Evolutionary conservation across 2,113 vertebrate genomes (phyloP).

Genomic region (Dicaeum eximium): DNA sequence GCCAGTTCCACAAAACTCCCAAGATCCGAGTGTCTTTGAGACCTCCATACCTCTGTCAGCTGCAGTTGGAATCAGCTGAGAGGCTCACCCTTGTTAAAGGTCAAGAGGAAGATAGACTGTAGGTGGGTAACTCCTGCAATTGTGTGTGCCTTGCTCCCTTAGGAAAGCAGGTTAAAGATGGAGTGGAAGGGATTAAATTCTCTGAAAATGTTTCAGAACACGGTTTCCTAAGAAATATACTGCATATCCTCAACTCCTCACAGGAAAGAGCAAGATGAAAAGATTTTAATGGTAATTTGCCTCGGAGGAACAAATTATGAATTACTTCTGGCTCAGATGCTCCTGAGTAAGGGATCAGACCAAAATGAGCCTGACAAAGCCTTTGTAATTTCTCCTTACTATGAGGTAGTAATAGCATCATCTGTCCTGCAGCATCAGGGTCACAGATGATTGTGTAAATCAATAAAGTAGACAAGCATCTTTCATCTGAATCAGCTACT

Average conservation of each 20-base stretch:
- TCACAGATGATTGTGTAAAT: slow-evolving; percentile 14
- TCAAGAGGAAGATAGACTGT: not conserved
- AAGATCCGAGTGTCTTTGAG: not conserved
- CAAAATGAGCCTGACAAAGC: slow-evolving; percentile 21
- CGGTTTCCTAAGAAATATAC: not conserved
- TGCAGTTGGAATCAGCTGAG: not conserved
- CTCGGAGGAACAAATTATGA: not conserved
- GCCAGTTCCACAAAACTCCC: not conserved
- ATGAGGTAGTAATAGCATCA: not conserved
- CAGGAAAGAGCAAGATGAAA: not conserved
- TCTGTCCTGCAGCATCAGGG: slow-evolving; percentile 13
- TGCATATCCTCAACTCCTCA: not conserved
- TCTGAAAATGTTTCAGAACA: not conserved
- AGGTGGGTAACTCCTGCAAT: not conserved
- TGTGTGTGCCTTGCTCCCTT: not conserved
- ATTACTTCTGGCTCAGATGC: not conserved
- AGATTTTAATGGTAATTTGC: not conserved
- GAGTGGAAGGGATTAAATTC: not conserved
- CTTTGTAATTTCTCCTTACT: not conserved
- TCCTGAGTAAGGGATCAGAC: not conserved
- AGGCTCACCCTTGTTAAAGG: not conserved
- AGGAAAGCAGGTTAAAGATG: not conserved
- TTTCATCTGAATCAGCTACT: slow-evolving; percentile 13
- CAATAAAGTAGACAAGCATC: slow-evolving; percentile 4
- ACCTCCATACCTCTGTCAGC: not conserved